phyloP scores from a whole-genome alignment of 1,140 invertebrate genomes.

The Diorhabda elongata region DNA sequence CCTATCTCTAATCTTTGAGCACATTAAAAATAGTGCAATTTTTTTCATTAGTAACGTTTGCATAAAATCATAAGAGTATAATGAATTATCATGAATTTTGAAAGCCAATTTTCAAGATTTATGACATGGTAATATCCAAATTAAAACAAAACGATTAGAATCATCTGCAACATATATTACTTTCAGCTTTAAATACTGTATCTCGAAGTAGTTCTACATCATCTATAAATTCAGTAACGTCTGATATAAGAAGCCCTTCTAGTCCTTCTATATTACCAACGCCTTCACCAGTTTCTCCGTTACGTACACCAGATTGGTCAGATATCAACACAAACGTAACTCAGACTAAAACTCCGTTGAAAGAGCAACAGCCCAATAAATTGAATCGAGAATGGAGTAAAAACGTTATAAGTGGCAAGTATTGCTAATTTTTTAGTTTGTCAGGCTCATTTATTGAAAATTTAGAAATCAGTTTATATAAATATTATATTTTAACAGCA shows the following conservation, averaged over 20 bases:
- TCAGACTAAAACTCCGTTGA: conserved; percentile 38
- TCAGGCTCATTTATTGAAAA: too few relatives aligned
- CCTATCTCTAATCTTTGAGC: too few relatives aligned
- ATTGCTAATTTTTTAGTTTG: too few relatives aligned
- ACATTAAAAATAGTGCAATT: too few relatives aligned
- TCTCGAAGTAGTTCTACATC: conserved; percentile 57
- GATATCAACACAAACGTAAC: conserved; percentile 20
- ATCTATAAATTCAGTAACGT: conserved; percentile 54
- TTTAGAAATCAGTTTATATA: too few relatives aligned
- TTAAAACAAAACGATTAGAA: too few relatives aligned
- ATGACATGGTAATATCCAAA: too few relatives aligned
- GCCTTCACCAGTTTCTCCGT: conserved; percentile 32
- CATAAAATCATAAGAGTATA: too few relatives aligned
- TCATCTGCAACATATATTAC: conserved; percentile 4
- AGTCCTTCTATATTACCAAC: conserved; percentile 36
- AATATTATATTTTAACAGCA: too few relatives aligned
- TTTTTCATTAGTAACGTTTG: too few relatives aligned
- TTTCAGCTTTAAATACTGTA: conserved; percentile 35
- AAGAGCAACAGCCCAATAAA: conserved; percentile 45
- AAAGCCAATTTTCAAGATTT: too few relatives aligned
- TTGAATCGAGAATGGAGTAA: conserved; percentile 39
- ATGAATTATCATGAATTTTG: too few relatives aligned
- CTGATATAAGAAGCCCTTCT: conserved; percentile 42
- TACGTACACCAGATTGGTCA: conserved; percentile 34
- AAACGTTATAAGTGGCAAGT: conserved; percentile 35